These are phyloP conservation scores for Heterocephalus glaber DNA, from an alignment of 2,113 vertebrate genomes.

Conservation along the genomic window DNA sequence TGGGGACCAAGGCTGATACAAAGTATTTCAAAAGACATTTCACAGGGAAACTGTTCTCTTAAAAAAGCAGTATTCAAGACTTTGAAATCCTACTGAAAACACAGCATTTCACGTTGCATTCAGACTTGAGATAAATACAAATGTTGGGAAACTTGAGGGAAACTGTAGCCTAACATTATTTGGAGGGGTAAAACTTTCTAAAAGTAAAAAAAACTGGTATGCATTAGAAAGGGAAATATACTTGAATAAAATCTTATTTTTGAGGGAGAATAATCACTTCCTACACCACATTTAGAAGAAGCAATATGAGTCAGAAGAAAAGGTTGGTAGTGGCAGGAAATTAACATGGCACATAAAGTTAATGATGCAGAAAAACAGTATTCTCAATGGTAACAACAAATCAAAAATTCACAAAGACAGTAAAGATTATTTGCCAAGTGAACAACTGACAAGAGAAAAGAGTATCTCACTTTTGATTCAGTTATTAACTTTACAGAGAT, in stretches of 20 bases:
- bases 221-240: background rate
- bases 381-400: background rate
- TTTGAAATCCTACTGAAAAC: constrained; percentile 29
- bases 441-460: background rate
- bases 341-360: background rate
- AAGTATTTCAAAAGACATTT: constrained; percentile 40
- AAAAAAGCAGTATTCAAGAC: background rate
- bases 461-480: background rate
- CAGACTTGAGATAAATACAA: constrained; percentile 14
- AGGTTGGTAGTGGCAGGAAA: background rate
- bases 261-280: background rate
- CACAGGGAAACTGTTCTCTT: background rate
- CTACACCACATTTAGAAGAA: constrained; percentile 9
- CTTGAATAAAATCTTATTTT: constrained; percentile 23
- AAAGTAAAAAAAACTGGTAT: constrained; percentile 19
- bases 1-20: background rate
- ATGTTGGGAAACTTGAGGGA: background rate
- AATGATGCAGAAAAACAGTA: background rate
- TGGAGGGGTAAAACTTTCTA: background rate
- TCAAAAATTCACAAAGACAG: background rate
- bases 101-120: background rate
- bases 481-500: constrained; percentile 30
- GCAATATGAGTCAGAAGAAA: background rate
- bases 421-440: constrained; percentile 22
- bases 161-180: background rate